These are phyloP conservation scores for Himalopsyche phryganea DNA, from an alignment of 1,140 invertebrate genomes.

Conservation along the genomic window DNA sequence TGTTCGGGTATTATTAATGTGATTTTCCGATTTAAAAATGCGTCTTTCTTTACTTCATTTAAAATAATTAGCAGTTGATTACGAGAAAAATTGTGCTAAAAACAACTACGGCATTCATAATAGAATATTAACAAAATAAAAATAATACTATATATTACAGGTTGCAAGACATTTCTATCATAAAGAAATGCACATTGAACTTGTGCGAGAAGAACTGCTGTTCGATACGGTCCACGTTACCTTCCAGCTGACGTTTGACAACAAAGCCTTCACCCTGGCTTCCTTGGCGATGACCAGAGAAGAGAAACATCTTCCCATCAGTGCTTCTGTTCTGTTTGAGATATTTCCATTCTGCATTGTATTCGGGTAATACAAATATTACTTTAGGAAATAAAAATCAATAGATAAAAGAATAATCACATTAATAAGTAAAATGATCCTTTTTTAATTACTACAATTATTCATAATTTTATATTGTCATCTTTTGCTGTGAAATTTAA, in stretches of 20 bases:
- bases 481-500: no score
- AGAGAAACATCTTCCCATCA: conserved; percentile 82
- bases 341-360: conserved; percentile 98
- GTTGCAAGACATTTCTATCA: conserved; percentile 90
- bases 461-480: neutral
- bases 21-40: no score
- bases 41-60: no score
- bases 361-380: conserved; percentile 89
- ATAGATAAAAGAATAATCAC: no score
- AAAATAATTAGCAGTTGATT: no score
- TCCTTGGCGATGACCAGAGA: conserved; percentile 78
- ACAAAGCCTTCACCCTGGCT: conserved; percentile 78
- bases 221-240: conserved; percentile 92
- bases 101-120: no score
- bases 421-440: neutral
- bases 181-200: conserved; percentile 87
- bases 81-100: no score
- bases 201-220: conserved; percentile 79
- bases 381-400: conserved; percentile 34
- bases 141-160: conserved; percentile 44
- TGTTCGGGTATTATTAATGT: no score
- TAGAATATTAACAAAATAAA: no score
- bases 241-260: conserved; percentile 92
- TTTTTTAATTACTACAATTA: neutral
- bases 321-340: conserved; percentile 87